Evolutionary conservation across 1,140 invertebrate genomes (phyloP).

Genomic region (Spodoptera litura): DNA sequence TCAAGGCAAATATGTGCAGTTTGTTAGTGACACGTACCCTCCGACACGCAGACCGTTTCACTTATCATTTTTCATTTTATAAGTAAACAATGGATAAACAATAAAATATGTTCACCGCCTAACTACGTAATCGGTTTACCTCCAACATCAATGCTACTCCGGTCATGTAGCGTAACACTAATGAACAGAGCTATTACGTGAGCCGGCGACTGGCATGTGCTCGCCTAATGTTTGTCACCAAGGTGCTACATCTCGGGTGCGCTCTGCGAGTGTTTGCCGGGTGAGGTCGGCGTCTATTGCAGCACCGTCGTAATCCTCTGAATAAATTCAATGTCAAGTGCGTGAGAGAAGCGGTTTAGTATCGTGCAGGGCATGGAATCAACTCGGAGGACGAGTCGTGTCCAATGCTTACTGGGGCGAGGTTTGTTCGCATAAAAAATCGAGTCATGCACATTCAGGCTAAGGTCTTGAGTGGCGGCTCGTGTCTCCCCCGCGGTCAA

Average conservation of each 20-base stretch:
- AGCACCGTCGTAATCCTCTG: slow-evolving; percentile 45
- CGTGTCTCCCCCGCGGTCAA: slow-evolving; percentile 48
- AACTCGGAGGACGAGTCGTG: slow-evolving; percentile 49
- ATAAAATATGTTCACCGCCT: slow-evolving; percentile 9
- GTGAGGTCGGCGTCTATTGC: slow-evolving; percentile 44
- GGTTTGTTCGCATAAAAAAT: slow-evolving; percentile 59
- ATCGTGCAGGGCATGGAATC: slow-evolving; percentile 8
- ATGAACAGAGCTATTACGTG: slow-evolving; percentile 9
- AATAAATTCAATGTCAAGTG: slow-evolving; percentile 56
- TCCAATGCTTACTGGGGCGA: slow-evolving; percentile 55
- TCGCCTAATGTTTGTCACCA: neutral
- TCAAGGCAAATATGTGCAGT: slow-evolving; percentile 65
- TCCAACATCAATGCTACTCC: slow-evolving; percentile 26
- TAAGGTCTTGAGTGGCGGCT: slow-evolving; percentile 55
- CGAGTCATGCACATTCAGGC: slow-evolving; percentile 67
- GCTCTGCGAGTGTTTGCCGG: neutral
- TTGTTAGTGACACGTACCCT: slow-evolving; percentile 47
- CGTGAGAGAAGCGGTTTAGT: slow-evolving; percentile 27
- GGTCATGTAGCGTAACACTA: slow-evolving; percentile 18
- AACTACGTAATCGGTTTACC: slow-evolving; percentile 31
- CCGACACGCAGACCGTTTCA: slow-evolving; percentile 52
- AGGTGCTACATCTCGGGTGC: neutral
- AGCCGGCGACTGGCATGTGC: neutral
- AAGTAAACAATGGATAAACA: slow-evolving; percentile 23
- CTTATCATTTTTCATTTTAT: slow-evolving; percentile 9